Percentiles rank a stretch among this genome's conserved stretches.
phyloP scores from a whole-genome alignment of 2,113 vertebrate species.

The Ariopsis seemanni region DNA sequence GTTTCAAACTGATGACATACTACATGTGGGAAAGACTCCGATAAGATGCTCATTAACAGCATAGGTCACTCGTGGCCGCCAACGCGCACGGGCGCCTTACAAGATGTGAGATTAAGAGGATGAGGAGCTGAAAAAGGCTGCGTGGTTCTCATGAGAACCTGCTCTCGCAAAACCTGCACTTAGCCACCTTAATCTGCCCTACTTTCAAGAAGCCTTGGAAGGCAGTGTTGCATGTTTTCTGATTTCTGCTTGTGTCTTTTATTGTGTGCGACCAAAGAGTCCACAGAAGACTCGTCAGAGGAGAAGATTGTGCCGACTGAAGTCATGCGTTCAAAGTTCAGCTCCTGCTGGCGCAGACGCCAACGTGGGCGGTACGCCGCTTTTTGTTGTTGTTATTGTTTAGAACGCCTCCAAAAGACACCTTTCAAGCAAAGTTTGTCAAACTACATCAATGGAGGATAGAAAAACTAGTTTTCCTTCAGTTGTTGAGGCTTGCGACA shows the following conservation, averaged over 20 bases:
- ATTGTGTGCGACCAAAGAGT: constrained; percentile 68
- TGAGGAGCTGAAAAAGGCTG: constrained; percentile 16
- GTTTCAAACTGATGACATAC: background rate
- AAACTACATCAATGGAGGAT: constrained; percentile 75
- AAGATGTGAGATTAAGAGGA: constrained; percentile 10
- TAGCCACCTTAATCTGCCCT: constrained; percentile 55
- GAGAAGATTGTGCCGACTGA: constrained; percentile 64
- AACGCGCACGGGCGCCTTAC: background rate
- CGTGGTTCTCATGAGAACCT: constrained; percentile 46
- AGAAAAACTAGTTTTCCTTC: constrained; percentile 69
- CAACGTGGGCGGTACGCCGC: constrained; percentile 39
- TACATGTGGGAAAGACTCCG: background rate
- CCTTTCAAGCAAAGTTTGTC: constrained; percentile 76
- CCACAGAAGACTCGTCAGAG: constrained; percentile 70
- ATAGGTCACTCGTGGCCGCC: background rate
- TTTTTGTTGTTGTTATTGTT: constrained; percentile 58
- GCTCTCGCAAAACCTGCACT: constrained; percentile 50
- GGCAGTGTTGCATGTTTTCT: constrained; percentile 50
- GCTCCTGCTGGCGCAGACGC: constrained; percentile 58
- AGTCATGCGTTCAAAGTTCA: constrained; percentile 58
- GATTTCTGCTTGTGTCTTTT: constrained; percentile 46
- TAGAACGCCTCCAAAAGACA: constrained; percentile 71
- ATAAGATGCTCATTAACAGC: background rate
- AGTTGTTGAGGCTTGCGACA: constrained; percentile 25
- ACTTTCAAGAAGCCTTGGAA: constrained; percentile 56